Evolutionary conservation across 2,888 invertebrate genomes (phyloP), one percentile per base, ranked within the genome.

Genomic region (Caenorhabditis zanzibari): DNA sequence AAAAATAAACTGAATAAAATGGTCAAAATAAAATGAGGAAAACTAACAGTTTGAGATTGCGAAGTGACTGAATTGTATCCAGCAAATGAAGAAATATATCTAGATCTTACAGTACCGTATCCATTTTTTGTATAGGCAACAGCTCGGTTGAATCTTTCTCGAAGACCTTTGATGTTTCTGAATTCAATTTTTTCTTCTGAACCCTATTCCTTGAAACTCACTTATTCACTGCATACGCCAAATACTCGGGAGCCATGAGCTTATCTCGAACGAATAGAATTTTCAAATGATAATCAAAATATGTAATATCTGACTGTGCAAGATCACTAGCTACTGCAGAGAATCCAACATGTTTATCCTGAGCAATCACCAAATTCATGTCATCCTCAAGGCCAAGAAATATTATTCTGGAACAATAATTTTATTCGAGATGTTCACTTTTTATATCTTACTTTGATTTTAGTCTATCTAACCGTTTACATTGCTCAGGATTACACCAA

Each of bases 211-310:
- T 32, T 2, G 12, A 24, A 44, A 71, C 58, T 28, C 38, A 82
- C 85, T 86, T 86, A n/a, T 68, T 59, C 19, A 86, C 81, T 6
- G 84, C 85, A 38, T 81, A 86, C 7, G 85, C 85, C 5, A 86
- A 61, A 47, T 77, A 85, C 47, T 84, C 84, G 2, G 86, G 86
- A 26, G 82, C 84, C 66, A 83, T 72, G 10, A 81, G 44, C 16
- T 63, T 54, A 52, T 86, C 86, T 38, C 84, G 35, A 4, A 86
- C 86, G 24, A 86, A 86, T 1, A 86, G 35, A 26, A 86, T 71
- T 56, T 81, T 83, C 10, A 66, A 26, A 26, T 64, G 71, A 59
- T 52, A 80, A 41, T 73, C 73, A 41, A 63, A 82, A 52, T 82
- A 82, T 10, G 77, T 69, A 24, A 83, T 75, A 35, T 80, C 80